Percentiles rank a stretch among this genome's conserved stretches.
Evolutionary conservation across 2,888 invertebrate genomes (phyloP).

Genomic region (Tuta absoluta): DNA sequence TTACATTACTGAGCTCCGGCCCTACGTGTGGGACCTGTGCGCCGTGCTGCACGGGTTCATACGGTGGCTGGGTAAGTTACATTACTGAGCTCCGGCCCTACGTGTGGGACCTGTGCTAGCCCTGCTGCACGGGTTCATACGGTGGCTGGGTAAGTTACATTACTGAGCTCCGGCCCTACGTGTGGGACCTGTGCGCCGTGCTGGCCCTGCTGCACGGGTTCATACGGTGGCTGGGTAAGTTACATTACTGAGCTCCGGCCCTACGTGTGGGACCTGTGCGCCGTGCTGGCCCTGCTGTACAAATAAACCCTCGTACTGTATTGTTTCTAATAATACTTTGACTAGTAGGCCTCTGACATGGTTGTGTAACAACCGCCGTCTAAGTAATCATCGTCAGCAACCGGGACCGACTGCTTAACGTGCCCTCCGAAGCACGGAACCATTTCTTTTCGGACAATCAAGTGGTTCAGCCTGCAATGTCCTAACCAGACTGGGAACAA

Average conservation of each 20-base stretch:
- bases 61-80: constrained; percentile 95
- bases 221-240: constrained; percentile 95
- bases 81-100: constrained; percentile 97
- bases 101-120: constrained; percentile 97
- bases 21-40: constrained; percentile 97
- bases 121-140: constrained; percentile 92
- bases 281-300: constrained; percentile 90
- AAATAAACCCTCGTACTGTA: too few species aligned
- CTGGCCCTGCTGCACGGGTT: constrained; percentile 94
- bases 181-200: constrained; percentile 97
- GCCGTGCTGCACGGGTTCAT: constrained; percentile 95
- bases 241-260: constrained; percentile 98
- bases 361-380: too few species aligned
- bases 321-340: too few species aligned
- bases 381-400: too few species aligned
- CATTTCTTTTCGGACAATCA: too few species aligned
- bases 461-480: too few species aligned
- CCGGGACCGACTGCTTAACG: too few species aligned
- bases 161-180: constrained; percentile 96
- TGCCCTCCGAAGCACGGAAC: too few species aligned
- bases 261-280: constrained; percentile 97
- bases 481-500: too few species aligned
- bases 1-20: constrained; percentile 95
- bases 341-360: too few species aligned
- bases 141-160: constrained; percentile 97